Conservation (phyloP, 2,888 invertebrate species). For the Furcula furcula region DNA sequence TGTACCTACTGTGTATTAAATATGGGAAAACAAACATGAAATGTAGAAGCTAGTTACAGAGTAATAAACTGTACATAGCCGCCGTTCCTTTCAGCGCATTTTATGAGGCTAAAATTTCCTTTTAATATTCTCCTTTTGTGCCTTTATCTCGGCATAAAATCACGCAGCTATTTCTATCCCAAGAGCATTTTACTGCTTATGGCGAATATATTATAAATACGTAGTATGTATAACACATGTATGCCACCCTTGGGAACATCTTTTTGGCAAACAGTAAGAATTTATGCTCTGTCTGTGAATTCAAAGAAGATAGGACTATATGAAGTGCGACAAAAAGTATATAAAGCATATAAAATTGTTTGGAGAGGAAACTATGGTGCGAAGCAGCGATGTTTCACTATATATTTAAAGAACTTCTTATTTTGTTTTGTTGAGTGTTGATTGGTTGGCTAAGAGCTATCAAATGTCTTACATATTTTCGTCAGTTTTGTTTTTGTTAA, state of each 20-base stretch:
- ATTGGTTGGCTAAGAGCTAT: no score
- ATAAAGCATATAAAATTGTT: no score
- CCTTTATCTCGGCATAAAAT: slow-evolving; percentile 11
- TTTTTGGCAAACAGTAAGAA: slow-evolving; percentile 29
- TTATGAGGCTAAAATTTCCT: slow-evolving; percentile 8
- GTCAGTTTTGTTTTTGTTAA: no score
- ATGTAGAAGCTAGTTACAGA: background rate
- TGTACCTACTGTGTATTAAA: no score
- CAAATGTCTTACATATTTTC: no score
- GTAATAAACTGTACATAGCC: background rate
- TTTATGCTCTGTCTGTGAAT: slow-evolving; percentile 15
- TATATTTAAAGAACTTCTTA: no score
- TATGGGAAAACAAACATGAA: background rate
- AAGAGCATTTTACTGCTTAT: slow-evolving; percentile 23
- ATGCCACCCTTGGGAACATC: slow-evolving; percentile 23
- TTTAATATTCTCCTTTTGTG: slow-evolving; percentile 13
- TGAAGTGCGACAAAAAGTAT: no score
- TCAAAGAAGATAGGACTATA: slow-evolving; percentile 7
- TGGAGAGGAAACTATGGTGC: no score
- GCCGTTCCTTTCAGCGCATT: slow-evolving; percentile 5
- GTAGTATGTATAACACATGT: slow-evolving; percentile 24
- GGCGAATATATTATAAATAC: slow-evolving; percentile 27
- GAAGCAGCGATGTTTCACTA: no score
- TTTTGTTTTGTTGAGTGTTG: no score
- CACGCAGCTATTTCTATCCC: slow-evolving; percentile 22